Evolutionary conservation across 2,113 vertebrate genomes (phyloP), one percentile per base, ranked within the genome.

Genomic region (Oxyura jamaicensis): DNA sequence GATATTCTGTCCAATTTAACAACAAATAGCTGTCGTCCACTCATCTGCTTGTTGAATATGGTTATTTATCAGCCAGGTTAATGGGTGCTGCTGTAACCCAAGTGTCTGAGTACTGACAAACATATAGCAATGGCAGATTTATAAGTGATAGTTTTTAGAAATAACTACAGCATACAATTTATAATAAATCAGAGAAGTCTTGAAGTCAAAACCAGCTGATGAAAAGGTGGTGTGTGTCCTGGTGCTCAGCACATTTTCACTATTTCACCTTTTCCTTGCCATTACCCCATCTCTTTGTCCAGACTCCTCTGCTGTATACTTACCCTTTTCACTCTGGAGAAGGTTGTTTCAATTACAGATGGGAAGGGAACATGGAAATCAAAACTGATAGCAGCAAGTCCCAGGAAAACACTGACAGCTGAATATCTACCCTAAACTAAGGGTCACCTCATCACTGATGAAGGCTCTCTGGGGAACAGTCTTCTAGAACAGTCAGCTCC

Each of bases 331-430:
- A 72, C 46, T 56, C 11, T 46, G 48, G 28, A 46, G 58, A 71
- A 74, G 16, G 29, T 6, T 67, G 29, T 33, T 74, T 44, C 62
- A 55, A 58, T 76, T 35, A 63, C 48, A 76, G 20, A 19, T 69
- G 44, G n/a, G 33, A 52, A 65, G 25, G 13, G 28, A 79, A 76
- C 19, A 12, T 4, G 22, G 46, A 59, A 79, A 83, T 72, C 53
- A 42, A 75, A 80, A 42, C 33, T 31, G 42, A 76, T 28, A 88
- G 19, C 16, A 50, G 11, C 28, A 55, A 87, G 14, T 44, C 56
- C 41, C 46, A n/a, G 53, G 8, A 52, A 90, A 88, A 52, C 5
- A 0, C 0, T 55, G 35, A 13, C 3, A 3, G 39, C 12, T 87
- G 71, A 78, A 72, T 33, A 28, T 41, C 53, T 60, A 35, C 6